Conservation (phyloP, 2,888 invertebrate species). For the Synanthedon formicaeformis region DNA sequence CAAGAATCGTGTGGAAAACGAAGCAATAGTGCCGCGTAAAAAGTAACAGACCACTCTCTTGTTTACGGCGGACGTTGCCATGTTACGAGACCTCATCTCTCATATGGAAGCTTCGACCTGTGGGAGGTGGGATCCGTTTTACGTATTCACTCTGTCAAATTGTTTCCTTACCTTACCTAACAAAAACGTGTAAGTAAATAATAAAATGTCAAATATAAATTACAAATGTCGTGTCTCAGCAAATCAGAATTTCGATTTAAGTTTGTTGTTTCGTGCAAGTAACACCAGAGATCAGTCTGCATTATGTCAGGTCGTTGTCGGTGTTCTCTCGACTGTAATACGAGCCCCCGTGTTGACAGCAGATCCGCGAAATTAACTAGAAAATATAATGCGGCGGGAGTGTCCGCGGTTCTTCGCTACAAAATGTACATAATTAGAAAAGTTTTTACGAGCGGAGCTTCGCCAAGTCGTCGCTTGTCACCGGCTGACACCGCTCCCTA, state of each 20-base stretch:
- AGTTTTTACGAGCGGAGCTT: conserved; percentile 61
- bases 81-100: conserved; percentile 10
- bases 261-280: conserved; percentile 35
- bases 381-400: conserved; percentile 53
- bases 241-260: conserved; percentile 29
- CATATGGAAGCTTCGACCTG: conserved; percentile 6
- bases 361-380: conserved; percentile 55
- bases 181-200: conserved; percentile 5
- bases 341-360: conserved; percentile 29
- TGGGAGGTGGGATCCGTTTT: conserved; percentile 11
- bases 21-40: conserved; percentile 41
- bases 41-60: conserved; percentile 35
- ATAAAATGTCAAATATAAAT: not conserved
- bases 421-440: conserved; percentile 69
- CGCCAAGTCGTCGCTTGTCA: conserved; percentile 57
- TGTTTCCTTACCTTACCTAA: conserved; percentile 3
- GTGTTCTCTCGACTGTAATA: conserved; percentile 13
- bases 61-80: conserved; percentile 37
- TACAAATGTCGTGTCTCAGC: conserved; percentile 13
- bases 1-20: conserved; percentile 29
- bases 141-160: conserved; percentile 12
- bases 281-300: conserved; percentile 26
- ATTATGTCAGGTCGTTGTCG: conserved; percentile 19
- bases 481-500: conserved; percentile 45
- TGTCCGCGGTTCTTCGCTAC: conserved; percentile 51